These are phyloP conservation scores for Lithobates sylvaticus DNA, from an alignment of 2,797 vertebrate species.

Conservation along the genomic window DNA sequence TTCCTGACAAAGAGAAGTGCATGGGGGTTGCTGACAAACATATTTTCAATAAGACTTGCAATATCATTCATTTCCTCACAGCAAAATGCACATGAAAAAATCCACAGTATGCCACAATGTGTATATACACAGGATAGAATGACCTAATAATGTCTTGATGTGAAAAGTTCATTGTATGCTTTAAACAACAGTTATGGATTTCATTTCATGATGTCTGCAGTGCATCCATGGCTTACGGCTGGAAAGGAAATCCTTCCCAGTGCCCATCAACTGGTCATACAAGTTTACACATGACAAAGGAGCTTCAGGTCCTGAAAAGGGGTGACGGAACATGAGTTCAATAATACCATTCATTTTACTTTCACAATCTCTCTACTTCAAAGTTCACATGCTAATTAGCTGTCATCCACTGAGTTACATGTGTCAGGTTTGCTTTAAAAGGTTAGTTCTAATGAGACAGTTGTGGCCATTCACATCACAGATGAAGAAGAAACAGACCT, in stretches of 20 bases:
- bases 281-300: conserved; percentile 29
- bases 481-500: not conserved
- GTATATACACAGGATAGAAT: conserved; percentile 3
- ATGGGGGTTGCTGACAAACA: too few species aligned
- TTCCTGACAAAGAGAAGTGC: too few species aligned
- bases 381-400: conserved; percentile 34
- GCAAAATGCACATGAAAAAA: too few species aligned
- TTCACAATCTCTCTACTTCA: conserved; percentile 25
- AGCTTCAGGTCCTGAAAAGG: conserved; percentile 13
- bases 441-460: conserved; percentile 17
- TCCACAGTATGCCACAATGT: too few species aligned
- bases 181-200: conserved; percentile 28
- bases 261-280: conserved; percentile 20
- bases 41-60: too few species aligned
- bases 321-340: conserved; percentile 1
- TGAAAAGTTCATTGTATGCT: not conserved
- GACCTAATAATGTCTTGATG: not conserved
- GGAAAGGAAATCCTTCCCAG: conserved; percentile 39
- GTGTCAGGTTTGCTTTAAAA: conserved; percentile 19
- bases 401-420: conserved; percentile 21
- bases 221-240: conserved; percentile 43
- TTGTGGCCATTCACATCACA: conserved; percentile 2
- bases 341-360: conserved; percentile 4
- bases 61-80: too few species aligned
- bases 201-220: conserved; percentile 25